Evolutionary conservation across 1,140 invertebrate species (phyloP).

Genomic region (Cataglyphis hispanica): DNA sequence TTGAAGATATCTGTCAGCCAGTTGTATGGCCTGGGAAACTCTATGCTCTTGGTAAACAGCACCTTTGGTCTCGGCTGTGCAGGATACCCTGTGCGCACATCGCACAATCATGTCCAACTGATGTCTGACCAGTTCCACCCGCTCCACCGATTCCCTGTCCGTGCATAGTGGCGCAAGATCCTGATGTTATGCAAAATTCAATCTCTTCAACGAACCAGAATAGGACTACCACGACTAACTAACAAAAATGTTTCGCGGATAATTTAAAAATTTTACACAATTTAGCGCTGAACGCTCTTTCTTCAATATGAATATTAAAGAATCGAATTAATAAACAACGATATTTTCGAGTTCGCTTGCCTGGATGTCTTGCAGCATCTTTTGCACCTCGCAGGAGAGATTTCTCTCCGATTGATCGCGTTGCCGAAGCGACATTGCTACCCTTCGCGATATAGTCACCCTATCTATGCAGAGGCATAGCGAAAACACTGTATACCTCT

Average conservation of each 20-base stretch:
- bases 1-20: conserved; percentile 83
- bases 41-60: conserved; percentile 83
- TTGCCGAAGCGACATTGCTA: conserved; percentile 79
- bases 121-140: conserved; percentile 81
- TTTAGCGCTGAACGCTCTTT: neutral
- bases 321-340: neutral
- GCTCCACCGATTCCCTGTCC: conserved; percentile 83
- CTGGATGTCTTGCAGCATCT: conserved; percentile 83
- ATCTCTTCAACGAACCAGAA: conserved; percentile 49
- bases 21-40: conserved; percentile 79
- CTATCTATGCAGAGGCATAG: conserved; percentile 82
- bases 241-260: neutral
- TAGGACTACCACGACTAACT: conserved; percentile 19
- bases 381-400: conserved; percentile 78
- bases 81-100: conserved; percentile 82
- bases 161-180: conserved; percentile 82
- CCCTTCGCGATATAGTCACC: conserved; percentile 79
- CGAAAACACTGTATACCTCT: conserved; percentile 83
- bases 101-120: conserved; percentile 82
- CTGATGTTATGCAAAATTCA: conserved; percentile 75
- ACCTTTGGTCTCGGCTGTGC: conserved; percentile 83
- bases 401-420: conserved; percentile 83
- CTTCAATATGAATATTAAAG: neutral
- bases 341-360: conserved; percentile 69
- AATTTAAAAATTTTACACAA: neutral